Conservation (phyloP, 2,797 vertebrate genomes). For the Echiichthys vipera region DNA sequence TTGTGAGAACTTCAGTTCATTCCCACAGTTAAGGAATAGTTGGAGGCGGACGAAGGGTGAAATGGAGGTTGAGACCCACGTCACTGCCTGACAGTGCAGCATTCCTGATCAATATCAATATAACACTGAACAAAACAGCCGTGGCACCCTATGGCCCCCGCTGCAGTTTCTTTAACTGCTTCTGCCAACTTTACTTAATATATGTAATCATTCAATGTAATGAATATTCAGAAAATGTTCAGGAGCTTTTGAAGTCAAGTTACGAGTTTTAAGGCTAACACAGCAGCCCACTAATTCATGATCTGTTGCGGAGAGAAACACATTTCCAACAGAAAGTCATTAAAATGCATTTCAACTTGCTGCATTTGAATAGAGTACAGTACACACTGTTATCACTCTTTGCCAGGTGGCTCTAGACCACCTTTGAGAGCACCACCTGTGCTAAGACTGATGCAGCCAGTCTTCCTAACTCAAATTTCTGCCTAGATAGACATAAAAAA, state of each 20-base stretch:
- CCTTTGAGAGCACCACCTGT: conserved; percentile 67
- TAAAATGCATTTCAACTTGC: conserved; percentile 70
- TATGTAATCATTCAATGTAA: background rate
- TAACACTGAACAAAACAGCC: conserved; percentile 16
- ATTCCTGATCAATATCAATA: conserved; percentile 61
- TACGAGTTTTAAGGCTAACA: conserved; percentile 50
- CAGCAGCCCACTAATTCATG: conserved; percentile 31
- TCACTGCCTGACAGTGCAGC: conserved; percentile 39
- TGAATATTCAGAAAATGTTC: conserved; percentile 49
- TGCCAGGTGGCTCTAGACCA: conserved; percentile 75
- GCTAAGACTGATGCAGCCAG: conserved; percentile 65
- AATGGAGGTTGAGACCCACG: conserved; percentile 56
- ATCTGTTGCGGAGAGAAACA: conserved; percentile 38
- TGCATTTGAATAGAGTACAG: conserved; percentile 59
- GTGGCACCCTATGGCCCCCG: background rate
- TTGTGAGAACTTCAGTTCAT: conserved; percentile 72
- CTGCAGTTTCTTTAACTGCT: conserved; percentile 3
- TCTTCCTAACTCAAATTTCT: conserved; percentile 64
- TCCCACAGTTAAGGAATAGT: conserved; percentile 68
- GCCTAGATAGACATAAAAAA: conserved; percentile 58
- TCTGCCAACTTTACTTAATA: conserved; percentile 7
- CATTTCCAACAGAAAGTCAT: conserved; percentile 36
- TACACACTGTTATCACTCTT: conserved; percentile 64
- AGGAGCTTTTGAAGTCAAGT: conserved; percentile 25
- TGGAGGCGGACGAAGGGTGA: conserved; percentile 57